Conservation (phyloP, 2,888 invertebrate species). For the Drosophila macrospina region DNA sequence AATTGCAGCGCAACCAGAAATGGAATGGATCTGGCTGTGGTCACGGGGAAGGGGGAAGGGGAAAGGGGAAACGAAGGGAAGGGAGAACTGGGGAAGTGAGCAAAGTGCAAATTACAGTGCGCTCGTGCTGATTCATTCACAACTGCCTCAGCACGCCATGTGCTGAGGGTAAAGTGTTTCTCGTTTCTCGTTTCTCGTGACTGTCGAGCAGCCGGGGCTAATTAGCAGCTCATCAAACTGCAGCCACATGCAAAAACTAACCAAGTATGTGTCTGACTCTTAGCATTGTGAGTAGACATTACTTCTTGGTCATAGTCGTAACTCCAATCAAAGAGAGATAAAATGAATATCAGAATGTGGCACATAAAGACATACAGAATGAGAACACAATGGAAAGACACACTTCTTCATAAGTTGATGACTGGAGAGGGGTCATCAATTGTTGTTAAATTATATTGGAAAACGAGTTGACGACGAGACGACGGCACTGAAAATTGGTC, state of each 20-base stretch:
- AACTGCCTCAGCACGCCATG: constrained; percentile 60
- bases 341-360: constrained; percentile 32
- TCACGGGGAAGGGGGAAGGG: background rate
- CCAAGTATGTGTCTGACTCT: constrained; percentile 4
- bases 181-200: constrained; percentile 25
- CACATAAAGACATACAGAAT: constrained; percentile 32
- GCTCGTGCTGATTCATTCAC: constrained; percentile 79
- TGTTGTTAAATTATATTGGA: constrained; percentile 46
- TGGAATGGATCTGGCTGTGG: background rate
- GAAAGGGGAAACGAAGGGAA: background rate
- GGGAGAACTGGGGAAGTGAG: constrained; percentile 11
- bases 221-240: constrained; percentile 80
- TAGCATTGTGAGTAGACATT: background rate
- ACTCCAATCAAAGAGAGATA: constrained; percentile 31
- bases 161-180: constrained; percentile 42
- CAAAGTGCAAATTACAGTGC: constrained; percentile 76
- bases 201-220: constrained; percentile 60
- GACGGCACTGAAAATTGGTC: constrained; percentile 72
- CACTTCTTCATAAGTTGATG: background rate
- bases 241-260: constrained; percentile 60
- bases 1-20: constrained; percentile 22
- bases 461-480: constrained; percentile 47
- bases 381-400: constrained; percentile 3
- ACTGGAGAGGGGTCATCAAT: constrained; percentile 7
- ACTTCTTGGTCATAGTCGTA: constrained; percentile 19